Evolutionary conservation across 2,797 vertebrate genomes (phyloP).

Genomic region (Chromis chromis): DNA sequence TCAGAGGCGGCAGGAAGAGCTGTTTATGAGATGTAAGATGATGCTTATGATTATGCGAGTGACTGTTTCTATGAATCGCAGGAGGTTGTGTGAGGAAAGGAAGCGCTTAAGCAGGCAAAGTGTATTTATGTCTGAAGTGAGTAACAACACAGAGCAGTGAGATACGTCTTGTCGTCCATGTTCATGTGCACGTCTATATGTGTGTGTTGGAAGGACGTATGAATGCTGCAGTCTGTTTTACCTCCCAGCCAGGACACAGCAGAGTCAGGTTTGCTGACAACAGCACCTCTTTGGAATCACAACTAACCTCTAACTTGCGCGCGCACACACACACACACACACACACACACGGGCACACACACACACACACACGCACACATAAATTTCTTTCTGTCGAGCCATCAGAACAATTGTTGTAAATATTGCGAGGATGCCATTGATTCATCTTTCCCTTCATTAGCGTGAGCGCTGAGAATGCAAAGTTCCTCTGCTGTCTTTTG

Average conservation of each 20-base stretch:
- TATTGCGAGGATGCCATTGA: neutral
- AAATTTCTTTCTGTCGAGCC: neutral
- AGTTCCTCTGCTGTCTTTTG: neutral
- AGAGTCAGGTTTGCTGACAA: slow-evolving; percentile 55
- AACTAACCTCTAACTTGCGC: slow-evolving; percentile 47
- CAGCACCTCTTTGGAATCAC: slow-evolving; percentile 54
- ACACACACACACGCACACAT: neutral
- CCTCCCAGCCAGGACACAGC: slow-evolving; percentile 40
- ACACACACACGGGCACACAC: neutral
- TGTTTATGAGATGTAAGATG: slow-evolving; percentile 51
- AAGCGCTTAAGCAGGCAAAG: neutral
- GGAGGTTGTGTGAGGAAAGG: neutral
- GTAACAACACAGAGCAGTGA: neutral
- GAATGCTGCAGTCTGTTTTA: slow-evolving; percentile 43
- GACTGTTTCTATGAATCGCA: slow-evolving; percentile 5
- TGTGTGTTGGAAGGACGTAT: neutral
- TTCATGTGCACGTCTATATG: neutral
- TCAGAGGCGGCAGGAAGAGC: slow-evolving; percentile 20
- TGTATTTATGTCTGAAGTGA: slow-evolving; percentile 10
- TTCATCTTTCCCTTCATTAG: neutral
- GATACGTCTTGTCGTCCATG: neutral
- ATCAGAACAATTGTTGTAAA: neutral
- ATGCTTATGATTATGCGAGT: slow-evolving; percentile 14
- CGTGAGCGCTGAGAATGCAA: neutral
- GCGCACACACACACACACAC: neutral